These are phyloP conservation scores for Sinocyclocheilus rhinocerous DNA, from an alignment of 2,113 vertebrate genomes.

Conservation along the genomic window DNA sequence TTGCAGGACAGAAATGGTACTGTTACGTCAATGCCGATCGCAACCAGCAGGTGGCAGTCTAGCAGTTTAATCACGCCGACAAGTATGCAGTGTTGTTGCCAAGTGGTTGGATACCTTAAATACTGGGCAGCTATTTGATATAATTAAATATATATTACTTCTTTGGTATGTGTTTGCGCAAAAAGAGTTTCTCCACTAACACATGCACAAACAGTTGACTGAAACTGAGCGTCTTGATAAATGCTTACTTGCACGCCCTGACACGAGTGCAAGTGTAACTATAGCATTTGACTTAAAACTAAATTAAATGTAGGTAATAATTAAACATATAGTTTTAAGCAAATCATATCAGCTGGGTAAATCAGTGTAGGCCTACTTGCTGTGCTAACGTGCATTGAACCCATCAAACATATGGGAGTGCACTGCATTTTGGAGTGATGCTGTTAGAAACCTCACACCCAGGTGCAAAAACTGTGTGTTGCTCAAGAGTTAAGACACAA, in stretches of 20 bases:
- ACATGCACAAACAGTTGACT: constrained; percentile 12
- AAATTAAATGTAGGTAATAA: too few relatives aligned
- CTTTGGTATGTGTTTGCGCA: background rate
- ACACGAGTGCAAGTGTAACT: background rate
- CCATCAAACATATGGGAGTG: background rate
- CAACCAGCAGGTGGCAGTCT: constrained; percentile 66
- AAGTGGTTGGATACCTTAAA: constrained; percentile 5
- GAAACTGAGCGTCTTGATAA: background rate
- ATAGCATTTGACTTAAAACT: too few relatives aligned
- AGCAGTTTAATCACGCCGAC: background rate
- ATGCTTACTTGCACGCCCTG: background rate
- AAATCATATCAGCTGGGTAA: too few relatives aligned
- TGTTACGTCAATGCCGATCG: too few relatives aligned
- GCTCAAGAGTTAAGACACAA: constrained; percentile 24
- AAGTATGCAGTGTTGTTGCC: background rate
- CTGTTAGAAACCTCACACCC: background rate
- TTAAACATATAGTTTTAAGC: too few relatives aligned
- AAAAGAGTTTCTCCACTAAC: background rate
- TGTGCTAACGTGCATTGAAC: background rate
- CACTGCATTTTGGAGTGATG: background rate
- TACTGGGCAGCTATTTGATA: background rate
- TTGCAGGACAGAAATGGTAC: too few relatives aligned
- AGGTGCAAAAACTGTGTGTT: background rate
- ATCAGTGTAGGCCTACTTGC: too few relatives aligned
- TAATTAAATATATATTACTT: background rate